Base-by-base conservation (phyloP, 2,888 invertebrate species). In the Tortrix viridana region DNA sequence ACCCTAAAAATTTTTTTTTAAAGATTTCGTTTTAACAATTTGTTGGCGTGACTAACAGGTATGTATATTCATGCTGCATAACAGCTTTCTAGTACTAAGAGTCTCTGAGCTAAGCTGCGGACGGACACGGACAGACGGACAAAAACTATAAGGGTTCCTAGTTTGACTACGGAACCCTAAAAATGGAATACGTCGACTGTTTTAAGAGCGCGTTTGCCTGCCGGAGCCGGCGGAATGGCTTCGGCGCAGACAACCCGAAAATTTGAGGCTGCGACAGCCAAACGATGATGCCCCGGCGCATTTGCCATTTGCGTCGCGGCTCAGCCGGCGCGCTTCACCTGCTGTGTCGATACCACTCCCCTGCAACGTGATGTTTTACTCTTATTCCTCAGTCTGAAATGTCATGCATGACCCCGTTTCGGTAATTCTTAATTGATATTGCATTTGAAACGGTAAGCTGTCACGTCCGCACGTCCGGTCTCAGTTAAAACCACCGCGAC, bases 261-360 rank as follows among this genome's bases (percentile, higher is more conserved):
- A 75, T 69, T 74, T 71, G 65, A 52, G 22, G 67, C 66, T 67
- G 60, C 65, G 68, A 69, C 67, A 65, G 57, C 65, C 69, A 73
- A 74, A 73, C 75, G 75, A 74, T 79, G 76, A 80, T 75, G 75
- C 76, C 68, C 70, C 68, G 76, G 74, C 74, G 80, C 79, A 82
- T 80, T 80, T 79, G 81, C 80, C 76, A 76, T 81, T 80, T 79
- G 76, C 74, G 76, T 76, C 71, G 69, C 44, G 55, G 69, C 52
- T 63, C 60, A 64, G 60, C 60, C 60, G 55, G 49, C 58, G 43
- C 41, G 77, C 74, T 76, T 72, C 70, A 74, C 73, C 74, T 77
- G n/a, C n/a, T n/a, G n/a, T n/a, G 75, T 76, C 78, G 74, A 75
- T 69, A 67, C 69, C 74, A 73, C 71, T 75, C 74, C 63, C 71